Conservation (phyloP, 1,140 invertebrate species). For the Whitmania pigra region DNA sequence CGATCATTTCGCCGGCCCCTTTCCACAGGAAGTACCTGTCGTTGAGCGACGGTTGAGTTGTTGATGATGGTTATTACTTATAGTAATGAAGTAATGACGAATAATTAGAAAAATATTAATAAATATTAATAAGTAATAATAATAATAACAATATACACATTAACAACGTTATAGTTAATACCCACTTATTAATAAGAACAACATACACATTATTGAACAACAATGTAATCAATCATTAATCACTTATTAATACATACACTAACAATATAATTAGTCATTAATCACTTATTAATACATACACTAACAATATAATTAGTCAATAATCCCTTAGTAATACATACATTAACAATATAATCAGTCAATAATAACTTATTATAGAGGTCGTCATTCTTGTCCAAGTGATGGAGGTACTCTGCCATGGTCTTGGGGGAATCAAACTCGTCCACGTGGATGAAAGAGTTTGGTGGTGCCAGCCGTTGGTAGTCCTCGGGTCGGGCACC, state of each 20-base stretch:
- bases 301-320: no score
- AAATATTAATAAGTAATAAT: no score
- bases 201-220: no score
- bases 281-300: no score
- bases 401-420: constrained; percentile 67
- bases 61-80: constrained; percentile 13
- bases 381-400: constrained; percentile 29
- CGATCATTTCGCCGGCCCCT: constrained; percentile 33
- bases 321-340: no score
- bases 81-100: background rate
- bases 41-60: background rate
- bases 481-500: constrained; percentile 44
- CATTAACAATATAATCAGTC: no score
- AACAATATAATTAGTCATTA: no score
- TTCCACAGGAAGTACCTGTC: constrained; percentile 32
- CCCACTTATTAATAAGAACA: background rate
- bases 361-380: constrained; percentile 2
- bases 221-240: no score
- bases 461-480: constrained; percentile 40
- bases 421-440: constrained; percentile 74
- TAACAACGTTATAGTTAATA: no score
- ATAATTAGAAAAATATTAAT: no score
- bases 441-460: constrained; percentile 80
- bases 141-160: no score
- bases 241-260: no score